Conservation (phyloP, 2,113 vertebrate genomes). For the Capricornis sumatraensis region DNA sequence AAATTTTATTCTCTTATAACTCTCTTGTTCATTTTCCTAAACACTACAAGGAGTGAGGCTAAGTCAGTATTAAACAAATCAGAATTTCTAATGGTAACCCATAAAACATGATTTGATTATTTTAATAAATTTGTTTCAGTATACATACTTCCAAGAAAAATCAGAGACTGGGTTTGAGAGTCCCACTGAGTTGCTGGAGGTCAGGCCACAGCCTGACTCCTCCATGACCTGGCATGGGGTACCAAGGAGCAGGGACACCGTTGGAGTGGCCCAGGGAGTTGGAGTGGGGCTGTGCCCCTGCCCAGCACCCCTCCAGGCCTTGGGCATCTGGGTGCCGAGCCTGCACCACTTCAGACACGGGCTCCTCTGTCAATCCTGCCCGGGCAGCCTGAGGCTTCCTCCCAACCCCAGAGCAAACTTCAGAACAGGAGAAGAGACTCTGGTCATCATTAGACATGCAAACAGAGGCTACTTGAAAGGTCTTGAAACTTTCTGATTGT, state of each 20-base stretch:
- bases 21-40: neutral
- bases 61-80: neutral
- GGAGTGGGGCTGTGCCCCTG: neutral
- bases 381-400: neutral
- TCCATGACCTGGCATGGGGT: no score
- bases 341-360: neutral
- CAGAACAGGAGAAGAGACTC: neutral
- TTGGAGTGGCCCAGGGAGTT: accelerated
- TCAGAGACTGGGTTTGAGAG: neutral
- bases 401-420: neutral
- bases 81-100: neutral
- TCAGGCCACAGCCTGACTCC: no score
- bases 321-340: neutral
- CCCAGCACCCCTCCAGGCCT: neutral
- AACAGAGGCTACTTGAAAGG: neutral
- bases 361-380: neutral
- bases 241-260: accelerated
- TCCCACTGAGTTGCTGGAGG: neutral
- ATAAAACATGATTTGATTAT: neutral
- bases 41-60: neutral
- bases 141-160: neutral
- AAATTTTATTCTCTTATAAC: neutral
- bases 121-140: neutral
- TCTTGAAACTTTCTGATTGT: neutral
- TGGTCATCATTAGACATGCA: neutral